Evolutionary conservation across 1,140 invertebrate genomes (phyloP), one percentile per base, ranked within the genome.

Genomic region (Anoplophora glabripennis): DNA sequence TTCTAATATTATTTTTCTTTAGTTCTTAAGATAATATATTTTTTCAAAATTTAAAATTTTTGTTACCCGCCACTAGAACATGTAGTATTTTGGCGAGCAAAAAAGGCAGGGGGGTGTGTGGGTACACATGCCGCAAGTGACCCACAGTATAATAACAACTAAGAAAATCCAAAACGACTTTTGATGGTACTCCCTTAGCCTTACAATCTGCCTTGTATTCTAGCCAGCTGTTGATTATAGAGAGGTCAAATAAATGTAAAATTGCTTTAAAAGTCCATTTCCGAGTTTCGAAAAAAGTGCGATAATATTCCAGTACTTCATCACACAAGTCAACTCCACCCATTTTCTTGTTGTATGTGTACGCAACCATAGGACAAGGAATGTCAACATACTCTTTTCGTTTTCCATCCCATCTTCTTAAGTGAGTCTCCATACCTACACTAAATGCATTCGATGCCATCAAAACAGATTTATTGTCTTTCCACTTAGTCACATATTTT

Each of bases 231-330:
- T 49, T 49, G 8, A 49, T 28, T 21, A 49, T 49, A 33, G 46
- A 15, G n/a, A 49, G 12, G 33, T 49, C 46, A 28, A 49, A 49
- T 35, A 49, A 21, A 18, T 49, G 46, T 21, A 33, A 28, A 33
- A 49, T 49, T n/a, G 33, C 46, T 49, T 49, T 49, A 12, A 49
- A 15, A 15, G 46, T 12, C 46, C 46, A 49, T 49, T 49, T 49
- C 34, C 21, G 18, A n/a, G 46, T 49, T 28, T 21, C 33, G 46
- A 49, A 49, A 18, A 49, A 49, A 10, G 46, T 49, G 18, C 46
- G 46, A 18, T 49, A 49, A 49, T 18, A 49, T 49, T 49, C 46
- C 34, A 49, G 9, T 28, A 49, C 10, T 18, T 15, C 12, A 49
- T 49, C 46, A 49, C 46, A 49, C 18, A 49, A n/a, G 21, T 49